Evolutionary conservation across 2,888 invertebrate species (phyloP).

Genomic region (Mechanitis mazaeus): DNA sequence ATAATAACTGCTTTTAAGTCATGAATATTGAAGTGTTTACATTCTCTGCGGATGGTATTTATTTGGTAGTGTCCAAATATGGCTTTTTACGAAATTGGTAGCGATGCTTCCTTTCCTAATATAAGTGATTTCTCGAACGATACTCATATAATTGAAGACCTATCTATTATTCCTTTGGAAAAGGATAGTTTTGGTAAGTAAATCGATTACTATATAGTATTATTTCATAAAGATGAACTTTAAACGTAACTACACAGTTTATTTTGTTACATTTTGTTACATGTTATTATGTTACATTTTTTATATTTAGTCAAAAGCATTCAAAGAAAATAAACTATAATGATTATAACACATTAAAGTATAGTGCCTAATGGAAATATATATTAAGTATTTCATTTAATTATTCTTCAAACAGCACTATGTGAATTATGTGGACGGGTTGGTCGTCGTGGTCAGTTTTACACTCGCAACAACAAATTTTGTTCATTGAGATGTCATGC

Average conservation of each 20-base stretch:
- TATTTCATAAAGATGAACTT: too few species aligned
- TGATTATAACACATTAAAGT: too few species aligned
- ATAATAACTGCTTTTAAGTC: constrained; percentile 36
- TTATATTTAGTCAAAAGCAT: too few species aligned
- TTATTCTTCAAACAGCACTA: constrained; percentile 48
- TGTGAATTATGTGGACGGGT: constrained; percentile 68
- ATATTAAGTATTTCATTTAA: background rate
- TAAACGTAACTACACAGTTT: too few species aligned
- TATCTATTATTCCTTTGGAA: constrained; percentile 90
- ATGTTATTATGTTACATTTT: too few species aligned
- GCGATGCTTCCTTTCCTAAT: constrained; percentile 43
- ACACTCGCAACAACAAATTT: constrained; percentile 58
- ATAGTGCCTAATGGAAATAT: too few species aligned
- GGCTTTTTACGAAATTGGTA: constrained; percentile 58
- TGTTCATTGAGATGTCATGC: constrained; percentile 61
- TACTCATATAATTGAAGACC: constrained; percentile 73
- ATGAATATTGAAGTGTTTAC: constrained; percentile 63
- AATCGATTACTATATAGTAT: background rate
- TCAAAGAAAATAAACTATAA: too few species aligned
- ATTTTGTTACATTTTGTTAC: too few species aligned
- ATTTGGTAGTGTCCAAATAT: constrained; percentile 51
- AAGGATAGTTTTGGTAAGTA: constrained; percentile 91
- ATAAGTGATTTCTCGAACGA: constrained; percentile 45
- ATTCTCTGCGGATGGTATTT: constrained; percentile 40
- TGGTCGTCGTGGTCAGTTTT: constrained; percentile 62